Base-by-base conservation (phyloP, 1,140 invertebrate genomes). In the Meloidogyne floridensis region DNA sequence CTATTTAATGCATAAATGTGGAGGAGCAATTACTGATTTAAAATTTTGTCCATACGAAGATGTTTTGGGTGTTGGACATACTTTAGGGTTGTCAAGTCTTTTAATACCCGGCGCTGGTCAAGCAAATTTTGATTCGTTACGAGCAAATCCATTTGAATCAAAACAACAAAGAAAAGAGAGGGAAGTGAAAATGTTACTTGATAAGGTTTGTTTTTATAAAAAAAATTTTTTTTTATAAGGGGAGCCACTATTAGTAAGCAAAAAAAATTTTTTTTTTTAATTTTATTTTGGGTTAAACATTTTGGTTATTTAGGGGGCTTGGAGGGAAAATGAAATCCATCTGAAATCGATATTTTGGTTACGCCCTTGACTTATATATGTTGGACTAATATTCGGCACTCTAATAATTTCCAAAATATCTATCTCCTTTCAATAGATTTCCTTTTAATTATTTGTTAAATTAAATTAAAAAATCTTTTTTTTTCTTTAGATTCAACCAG, bases 11-110 rank as follows among this genome's bases (percentile, higher is more conserved):
- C 95, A 99, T 87, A 93, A 92, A 84, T 93, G 93, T 83, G 81
- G 77, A n/a, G 91, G 91, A 74, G 90, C 91, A n/a, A 92, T 96
- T 56, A 91, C 92, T 69, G 93, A 94, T 84, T 90, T 98, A 79
- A 93, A 94, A 85, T 99, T 98, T 91, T 98, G 96, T 92, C 95
- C 96, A 0, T 99, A 94, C 92, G 98, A 99, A 92, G 98, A 99
- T 92, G 93, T 98, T 2, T 91, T 99, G n/a, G 98, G 97, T 73
- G 92, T 98, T 42, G 94, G 94, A 3, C 95, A 95, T 78, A 91
- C 91, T 2, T 92, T 91, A 80, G 96, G 96, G 51, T 96, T 97
- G 86, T 93, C 93, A 2, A 98, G 95, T 87, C 92, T 99, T 72
- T 91, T 99, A 74, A 93, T 98, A 70, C 97, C 98, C 87, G 97